These are phyloP conservation scores for Anthophora plumipes DNA, from an alignment of 2,888 invertebrate species.

Conservation along the genomic window DNA sequence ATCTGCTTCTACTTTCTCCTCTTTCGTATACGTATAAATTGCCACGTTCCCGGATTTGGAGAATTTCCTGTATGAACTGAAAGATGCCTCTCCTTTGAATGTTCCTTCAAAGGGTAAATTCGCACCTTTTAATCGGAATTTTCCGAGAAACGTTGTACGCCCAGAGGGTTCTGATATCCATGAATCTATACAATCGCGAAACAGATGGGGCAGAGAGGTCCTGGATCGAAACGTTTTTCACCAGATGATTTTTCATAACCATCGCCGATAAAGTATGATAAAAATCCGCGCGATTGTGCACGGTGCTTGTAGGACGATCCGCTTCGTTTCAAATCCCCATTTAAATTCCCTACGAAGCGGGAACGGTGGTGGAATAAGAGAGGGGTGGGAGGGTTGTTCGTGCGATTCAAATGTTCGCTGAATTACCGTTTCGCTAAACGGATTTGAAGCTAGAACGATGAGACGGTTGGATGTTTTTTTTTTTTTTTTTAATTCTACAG, in stretches of 20 bases:
- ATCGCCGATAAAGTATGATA: background rate
- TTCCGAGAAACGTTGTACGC: background rate
- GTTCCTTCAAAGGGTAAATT: slow-evolving; percentile 20
- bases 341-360: slow-evolving; percentile 30
- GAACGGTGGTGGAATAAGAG: too few species aligned
- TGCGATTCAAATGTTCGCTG: slow-evolving; percentile 28
- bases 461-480: background rate
- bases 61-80: background rate
- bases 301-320: slow-evolving; percentile 14
- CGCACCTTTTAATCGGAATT: background rate
- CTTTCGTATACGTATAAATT: slow-evolving; percentile 14
- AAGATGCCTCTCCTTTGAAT: background rate
- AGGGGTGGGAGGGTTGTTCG: background rate
- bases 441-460: slow-evolving; percentile 3
- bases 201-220: background rate
- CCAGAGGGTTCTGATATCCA: background rate
- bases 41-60: background rate
- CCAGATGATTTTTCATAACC: slow-evolving; percentile 12
- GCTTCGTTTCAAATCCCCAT: slow-evolving; percentile 32
- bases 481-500: slow-evolving; percentile 14
- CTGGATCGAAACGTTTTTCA: background rate
- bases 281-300: slow-evolving; percentile 7
- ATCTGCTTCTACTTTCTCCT: slow-evolving; percentile 26
- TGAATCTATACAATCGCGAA: background rate
- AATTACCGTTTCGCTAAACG: slow-evolving; percentile 33